Base-by-base conservation (phyloP, 2,888 invertebrate genomes). In the Mimumesa dahlbomi region DNA sequence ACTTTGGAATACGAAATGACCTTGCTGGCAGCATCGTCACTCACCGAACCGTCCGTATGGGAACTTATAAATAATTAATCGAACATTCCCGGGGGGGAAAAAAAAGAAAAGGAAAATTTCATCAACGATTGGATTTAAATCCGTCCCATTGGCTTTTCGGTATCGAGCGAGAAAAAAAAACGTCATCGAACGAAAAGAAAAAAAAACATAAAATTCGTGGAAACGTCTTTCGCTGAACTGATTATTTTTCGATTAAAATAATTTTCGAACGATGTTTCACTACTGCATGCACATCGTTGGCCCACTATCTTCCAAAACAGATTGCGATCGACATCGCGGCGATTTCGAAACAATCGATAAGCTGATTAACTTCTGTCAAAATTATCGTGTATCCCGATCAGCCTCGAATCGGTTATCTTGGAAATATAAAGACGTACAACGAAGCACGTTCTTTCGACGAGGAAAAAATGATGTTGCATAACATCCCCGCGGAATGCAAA, bases 1-100 rank as follows among this genome's bases (percentile, higher is more conserved):
- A 58, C 42, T 38, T 49, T 34, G 57, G 29, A 21, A 46, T 45
- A 14, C 38, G 25, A 66, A 46, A 57, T 46, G 25, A 43, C 19
- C 31, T 52, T 18, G 45, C 13, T 14, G 21, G 11, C 22, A 19
- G 22, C 18, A 34, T 57, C 50, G 57, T 36, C 57, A 21, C 48
- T 64, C 56, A 19, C 9, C 22, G 29, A 53, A 54, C 38, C 25
- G 53, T 14, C 58, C 42, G 34, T 19, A 48, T n/a, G 34, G 22
- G 14, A 18, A n/a, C 18, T 50, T 25, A 59, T 66, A 69, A 66
- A 66, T 59, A 69, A 59, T 50, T 69, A 66, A 69, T 69, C 67
- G 67, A 59, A 69, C 34, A 69, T 56, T 69, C 19, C 43, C 22
- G 50, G 29, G n/a, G n/a, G n/a, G n/a, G n/a, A n/a, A n/a, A n/a